Percentiles rank a stretch among this genome's conserved stretches.
Evolutionary conservation across 2,113 vertebrate species (phyloP).

Genomic region (Oncorhynchus mykiss): DNA sequence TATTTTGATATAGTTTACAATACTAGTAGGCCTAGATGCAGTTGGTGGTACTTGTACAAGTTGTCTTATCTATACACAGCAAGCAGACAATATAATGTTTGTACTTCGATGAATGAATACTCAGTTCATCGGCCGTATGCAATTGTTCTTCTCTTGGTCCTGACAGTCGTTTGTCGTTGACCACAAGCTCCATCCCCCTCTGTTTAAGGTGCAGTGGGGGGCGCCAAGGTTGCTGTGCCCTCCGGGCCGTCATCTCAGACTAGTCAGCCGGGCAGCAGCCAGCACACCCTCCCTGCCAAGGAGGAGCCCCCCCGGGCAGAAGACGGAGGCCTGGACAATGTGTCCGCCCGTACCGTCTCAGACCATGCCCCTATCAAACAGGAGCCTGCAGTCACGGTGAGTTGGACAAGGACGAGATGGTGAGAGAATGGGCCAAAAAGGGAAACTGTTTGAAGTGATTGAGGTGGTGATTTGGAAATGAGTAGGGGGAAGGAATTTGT

Average conservation of each 20-base stretch:
- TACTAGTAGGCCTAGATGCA: too few relatives aligned
- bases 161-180: constrained; percentile 70
- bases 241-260: constrained; percentile 88
- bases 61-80: too few relatives aligned
- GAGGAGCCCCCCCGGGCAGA: constrained; percentile 85
- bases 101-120: too few relatives aligned
- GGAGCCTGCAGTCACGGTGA: constrained; percentile 77
- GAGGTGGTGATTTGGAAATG: not conserved
- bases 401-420: not conserved
- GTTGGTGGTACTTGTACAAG: too few relatives aligned
- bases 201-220: constrained; percentile 99
- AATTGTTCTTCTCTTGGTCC: too few relatives aligned
- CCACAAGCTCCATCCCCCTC: constrained; percentile 85
- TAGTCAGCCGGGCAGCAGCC: constrained; percentile 85
- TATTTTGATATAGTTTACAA: too few relatives aligned
- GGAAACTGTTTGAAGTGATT: too few relatives aligned
- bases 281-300: constrained; percentile 85
- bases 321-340: constrained; percentile 80
- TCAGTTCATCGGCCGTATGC: too few relatives aligned
- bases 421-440: not conserved
- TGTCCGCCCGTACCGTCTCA: constrained; percentile 77
- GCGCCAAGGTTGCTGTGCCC: constrained; percentile 96
- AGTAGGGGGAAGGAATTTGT: not conserved
- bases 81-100: too few relatives aligned
- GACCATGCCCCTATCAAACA: constrained; percentile 88